Conservation (phyloP, 1,140 invertebrate genomes). For the Aphelenchoides fujianensis region DNA sequence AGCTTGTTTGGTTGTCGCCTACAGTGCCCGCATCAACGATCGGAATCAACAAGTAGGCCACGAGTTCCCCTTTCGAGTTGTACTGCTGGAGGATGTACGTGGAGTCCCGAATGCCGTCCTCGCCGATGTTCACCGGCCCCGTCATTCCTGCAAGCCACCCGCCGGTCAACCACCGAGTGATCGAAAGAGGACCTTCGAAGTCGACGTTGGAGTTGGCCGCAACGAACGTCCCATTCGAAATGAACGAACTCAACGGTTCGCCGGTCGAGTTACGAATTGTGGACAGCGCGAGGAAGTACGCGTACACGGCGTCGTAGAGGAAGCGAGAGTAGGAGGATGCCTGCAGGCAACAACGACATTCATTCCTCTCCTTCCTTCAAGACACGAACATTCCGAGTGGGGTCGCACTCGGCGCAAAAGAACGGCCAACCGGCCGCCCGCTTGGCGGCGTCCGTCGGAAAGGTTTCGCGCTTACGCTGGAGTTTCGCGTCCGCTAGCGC, state of each 20-base stretch:
- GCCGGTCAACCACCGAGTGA: too few relatives aligned
- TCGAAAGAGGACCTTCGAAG: too few relatives aligned
- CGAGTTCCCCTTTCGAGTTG: not conserved
- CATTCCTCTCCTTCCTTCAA: too few relatives aligned
- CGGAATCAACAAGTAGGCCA: not conserved
- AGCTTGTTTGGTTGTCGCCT: not conserved
- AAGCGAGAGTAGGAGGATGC: conserved; percentile 36
- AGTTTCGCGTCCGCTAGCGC: conserved; percentile 14
- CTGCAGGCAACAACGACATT: too few relatives aligned
- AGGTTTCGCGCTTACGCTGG: conserved; percentile 13
- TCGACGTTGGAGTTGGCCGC: conserved; percentile 27
- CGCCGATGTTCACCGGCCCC: conserved; percentile 19
- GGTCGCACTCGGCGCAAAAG: conserved; percentile 35
- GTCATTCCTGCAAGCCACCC: too few relatives aligned
- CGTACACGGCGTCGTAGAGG: conserved; percentile 39
- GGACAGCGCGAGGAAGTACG: conserved; percentile 32
- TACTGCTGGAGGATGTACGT: not conserved
- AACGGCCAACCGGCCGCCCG: conserved; percentile 36
- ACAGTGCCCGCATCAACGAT: not conserved
- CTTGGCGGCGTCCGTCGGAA: not conserved
- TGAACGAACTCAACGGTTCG: conserved; percentile 18
- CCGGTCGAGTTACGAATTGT: conserved; percentile 29
- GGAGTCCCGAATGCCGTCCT: conserved; percentile 30
- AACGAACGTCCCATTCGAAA: conserved; percentile 34
- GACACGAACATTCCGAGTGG: not conserved